Conservation (phyloP, 1,140 invertebrate species). For the Gerris buenoi region DNA sequence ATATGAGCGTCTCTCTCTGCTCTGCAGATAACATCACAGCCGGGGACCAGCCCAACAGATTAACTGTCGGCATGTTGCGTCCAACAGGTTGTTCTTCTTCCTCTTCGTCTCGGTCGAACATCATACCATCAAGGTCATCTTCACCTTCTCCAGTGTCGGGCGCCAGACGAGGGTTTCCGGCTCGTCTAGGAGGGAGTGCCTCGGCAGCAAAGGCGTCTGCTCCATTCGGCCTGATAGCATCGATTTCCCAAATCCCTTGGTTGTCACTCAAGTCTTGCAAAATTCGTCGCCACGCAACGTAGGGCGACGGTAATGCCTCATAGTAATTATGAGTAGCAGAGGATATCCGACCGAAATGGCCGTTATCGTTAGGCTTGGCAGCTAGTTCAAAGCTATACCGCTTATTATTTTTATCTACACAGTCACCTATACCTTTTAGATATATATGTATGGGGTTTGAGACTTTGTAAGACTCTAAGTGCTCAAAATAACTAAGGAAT, state of each 20-base stretch:
- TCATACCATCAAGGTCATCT: no score
- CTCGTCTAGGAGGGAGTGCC: background rate
- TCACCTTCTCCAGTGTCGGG: no score
- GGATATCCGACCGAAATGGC: background rate
- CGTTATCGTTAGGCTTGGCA: background rate
- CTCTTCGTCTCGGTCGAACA: no score
- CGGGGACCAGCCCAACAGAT: conserved; percentile 3
- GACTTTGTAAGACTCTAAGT: background rate
- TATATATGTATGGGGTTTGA: conserved; percentile 2
- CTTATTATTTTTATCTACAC: background rate
- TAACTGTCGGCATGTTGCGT: conserved; percentile 1
- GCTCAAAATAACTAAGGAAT: conserved; percentile 2
- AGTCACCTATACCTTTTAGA: background rate
- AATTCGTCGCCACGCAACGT: background rate
- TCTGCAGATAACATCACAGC: background rate
- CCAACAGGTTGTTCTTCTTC: no score
- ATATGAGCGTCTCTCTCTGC: background rate
- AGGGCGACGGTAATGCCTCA: background rate
- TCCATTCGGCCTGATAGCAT: background rate
- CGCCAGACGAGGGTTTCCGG: no score
- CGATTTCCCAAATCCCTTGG: background rate
- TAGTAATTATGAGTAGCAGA: background rate
- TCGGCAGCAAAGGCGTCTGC: background rate
- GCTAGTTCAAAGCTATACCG: background rate
- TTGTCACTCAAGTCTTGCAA: background rate